Conservation (phyloP, 2,113 vertebrate genomes). For the Sylvia atricapilla region DNA sequence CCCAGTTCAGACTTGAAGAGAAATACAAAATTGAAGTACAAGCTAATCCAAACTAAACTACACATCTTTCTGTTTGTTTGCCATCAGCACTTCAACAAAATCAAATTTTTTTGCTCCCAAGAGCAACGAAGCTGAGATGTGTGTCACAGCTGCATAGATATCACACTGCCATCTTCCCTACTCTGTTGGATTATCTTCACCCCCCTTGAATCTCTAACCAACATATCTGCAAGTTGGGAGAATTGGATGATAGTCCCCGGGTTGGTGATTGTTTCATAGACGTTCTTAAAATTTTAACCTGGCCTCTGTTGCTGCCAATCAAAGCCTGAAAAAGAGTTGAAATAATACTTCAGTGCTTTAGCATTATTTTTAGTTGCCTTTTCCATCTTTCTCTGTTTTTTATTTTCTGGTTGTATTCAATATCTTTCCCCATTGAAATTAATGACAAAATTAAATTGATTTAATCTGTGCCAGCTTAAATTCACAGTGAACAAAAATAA, state of each 20-base stretch:
- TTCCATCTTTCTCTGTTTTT: accelerated
- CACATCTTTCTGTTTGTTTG: neutral
- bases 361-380: neutral
- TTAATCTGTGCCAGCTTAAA: neutral
- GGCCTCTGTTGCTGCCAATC: neutral
- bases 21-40: neutral
- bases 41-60: neutral
- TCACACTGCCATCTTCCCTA: neutral
- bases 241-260: neutral
- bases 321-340: neutral
- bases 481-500: neutral
- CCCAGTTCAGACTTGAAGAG: neutral
- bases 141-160: neutral
- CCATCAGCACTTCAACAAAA: neutral
- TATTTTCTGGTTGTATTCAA: neutral
- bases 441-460: neutral
- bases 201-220: neutral
- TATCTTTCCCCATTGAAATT: neutral
- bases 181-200: neutral
- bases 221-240: no score
- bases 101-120: neutral
- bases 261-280: neutral
- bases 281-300: neutral
- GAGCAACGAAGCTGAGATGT: neutral
- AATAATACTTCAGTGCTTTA: neutral